Conservation (phyloP, 2,888 invertebrate species). For the Tipula unca region DNA sequence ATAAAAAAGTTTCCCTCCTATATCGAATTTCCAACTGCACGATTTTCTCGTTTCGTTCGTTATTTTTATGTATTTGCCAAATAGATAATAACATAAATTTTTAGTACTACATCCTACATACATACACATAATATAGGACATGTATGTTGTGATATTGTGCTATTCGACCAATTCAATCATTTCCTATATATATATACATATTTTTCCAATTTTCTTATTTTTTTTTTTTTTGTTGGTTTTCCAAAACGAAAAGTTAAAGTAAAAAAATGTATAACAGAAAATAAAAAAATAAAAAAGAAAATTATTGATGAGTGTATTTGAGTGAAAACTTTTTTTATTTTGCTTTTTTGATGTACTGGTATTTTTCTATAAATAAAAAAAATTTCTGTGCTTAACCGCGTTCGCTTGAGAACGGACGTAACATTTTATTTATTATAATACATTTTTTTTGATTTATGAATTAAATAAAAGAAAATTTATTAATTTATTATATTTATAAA, state of each 20-base stretch:
- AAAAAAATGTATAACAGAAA: background rate
- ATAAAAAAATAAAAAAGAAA: background rate
- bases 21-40: constrained; percentile 8
- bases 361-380: constrained; percentile 1
- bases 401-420: constrained; percentile 14
- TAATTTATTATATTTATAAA: background rate
- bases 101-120: background rate
- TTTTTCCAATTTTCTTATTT: background rate
- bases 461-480: background rate
- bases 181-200: background rate
- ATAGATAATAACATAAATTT: background rate
- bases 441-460: background rate
- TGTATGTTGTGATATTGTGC: background rate
- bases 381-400: constrained; percentile 17
- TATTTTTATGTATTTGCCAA: background rate
- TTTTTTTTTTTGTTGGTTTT: background rate
- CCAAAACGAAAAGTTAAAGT: background rate
- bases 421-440: background rate
- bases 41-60: background rate
- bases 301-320: constrained; percentile 1
- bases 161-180: background rate
- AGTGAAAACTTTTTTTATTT: background rate
- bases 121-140: background rate
- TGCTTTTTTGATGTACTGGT: background rate
- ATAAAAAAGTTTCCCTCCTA: constrained; percentile 1